Conservation (phyloP, 2,797 vertebrate genomes). For the Setipinna tenuifilis region DNA sequence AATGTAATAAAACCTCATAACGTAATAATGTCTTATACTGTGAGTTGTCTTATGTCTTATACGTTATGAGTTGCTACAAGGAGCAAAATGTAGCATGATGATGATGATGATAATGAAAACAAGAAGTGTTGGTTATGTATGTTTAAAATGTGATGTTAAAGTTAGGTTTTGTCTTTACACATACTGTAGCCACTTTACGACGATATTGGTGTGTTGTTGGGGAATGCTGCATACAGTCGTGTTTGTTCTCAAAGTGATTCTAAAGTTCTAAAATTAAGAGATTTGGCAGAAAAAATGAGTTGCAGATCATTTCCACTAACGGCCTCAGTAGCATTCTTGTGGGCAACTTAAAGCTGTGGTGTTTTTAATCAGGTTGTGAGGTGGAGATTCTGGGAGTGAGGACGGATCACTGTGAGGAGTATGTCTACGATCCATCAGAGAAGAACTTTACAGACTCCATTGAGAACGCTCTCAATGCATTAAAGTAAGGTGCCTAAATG, state of each 20-base stretch:
- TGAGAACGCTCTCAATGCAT: slow-evolving; percentile 74
- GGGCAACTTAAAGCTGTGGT: not conserved
- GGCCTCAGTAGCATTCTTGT: not conserved
- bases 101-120: not conserved
- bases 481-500: slow-evolving; percentile 75
- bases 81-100: no score
- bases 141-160: not conserved
- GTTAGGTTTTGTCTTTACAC: not conserved
- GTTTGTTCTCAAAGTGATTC: not conserved
- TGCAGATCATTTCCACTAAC: not conserved
- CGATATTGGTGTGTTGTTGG: not conserved
- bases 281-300: not conserved
- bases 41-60: no score
- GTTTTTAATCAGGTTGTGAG: slow-evolving; percentile 83
- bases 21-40: no score
- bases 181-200: not conserved
- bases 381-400: slow-evolving; percentile 88
- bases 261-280: not conserved
- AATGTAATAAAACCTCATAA: no score
- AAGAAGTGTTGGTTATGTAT: not conserved
- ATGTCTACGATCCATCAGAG: slow-evolving; percentile 83
- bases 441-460: slow-evolving; percentile 82
- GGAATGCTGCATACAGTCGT: not conserved
- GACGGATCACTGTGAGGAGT: slow-evolving; percentile 86
- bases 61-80: no score